Evolutionary conservation across 2,797 vertebrate genomes (phyloP).

Genomic region (Hypotaenidia okinawae): DNA sequence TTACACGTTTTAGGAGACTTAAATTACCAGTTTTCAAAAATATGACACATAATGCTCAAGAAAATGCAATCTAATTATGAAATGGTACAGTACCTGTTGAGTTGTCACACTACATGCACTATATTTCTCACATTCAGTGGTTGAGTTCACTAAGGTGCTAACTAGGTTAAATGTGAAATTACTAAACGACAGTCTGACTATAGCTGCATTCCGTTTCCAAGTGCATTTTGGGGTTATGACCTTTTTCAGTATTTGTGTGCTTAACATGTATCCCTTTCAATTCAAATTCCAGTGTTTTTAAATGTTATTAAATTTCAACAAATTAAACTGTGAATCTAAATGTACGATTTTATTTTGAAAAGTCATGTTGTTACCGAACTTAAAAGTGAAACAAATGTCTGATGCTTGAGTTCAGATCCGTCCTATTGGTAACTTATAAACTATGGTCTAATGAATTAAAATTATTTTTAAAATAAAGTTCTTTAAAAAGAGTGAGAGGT

Average conservation of each 20-base stretch:
- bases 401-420: constrained; percentile 75
- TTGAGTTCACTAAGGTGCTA: constrained; percentile 80
- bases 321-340: constrained; percentile 81
- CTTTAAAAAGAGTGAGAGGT: constrained; percentile 72
- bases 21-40: constrained; percentile 57
- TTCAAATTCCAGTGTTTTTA: constrained; percentile 77
- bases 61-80: constrained; percentile 43
- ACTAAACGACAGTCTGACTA: constrained; percentile 61
- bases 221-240: constrained; percentile 66
- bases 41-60: constrained; percentile 49
- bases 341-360: constrained; percentile 80
- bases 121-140: constrained; percentile 66
- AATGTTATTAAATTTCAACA: constrained; percentile 79
- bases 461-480: constrained; percentile 77
- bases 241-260: constrained; percentile 77
- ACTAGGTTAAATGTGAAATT: constrained; percentile 78
- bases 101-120: constrained; percentile 69
- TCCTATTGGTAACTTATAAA: constrained; percentile 74
- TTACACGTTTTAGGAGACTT: constrained; percentile 66
- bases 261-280: constrained; percentile 78
- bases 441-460: constrained; percentile 72
- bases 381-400: constrained; percentile 79
- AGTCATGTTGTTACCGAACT: constrained; percentile 78
- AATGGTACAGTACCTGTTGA: constrained; percentile 66
- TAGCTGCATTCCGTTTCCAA: constrained; percentile 74